These are phyloP conservation scores for Engraulis encrasicolus DNA, from an alignment of 2,113 vertebrate species.

Conservation along the genomic window DNA sequence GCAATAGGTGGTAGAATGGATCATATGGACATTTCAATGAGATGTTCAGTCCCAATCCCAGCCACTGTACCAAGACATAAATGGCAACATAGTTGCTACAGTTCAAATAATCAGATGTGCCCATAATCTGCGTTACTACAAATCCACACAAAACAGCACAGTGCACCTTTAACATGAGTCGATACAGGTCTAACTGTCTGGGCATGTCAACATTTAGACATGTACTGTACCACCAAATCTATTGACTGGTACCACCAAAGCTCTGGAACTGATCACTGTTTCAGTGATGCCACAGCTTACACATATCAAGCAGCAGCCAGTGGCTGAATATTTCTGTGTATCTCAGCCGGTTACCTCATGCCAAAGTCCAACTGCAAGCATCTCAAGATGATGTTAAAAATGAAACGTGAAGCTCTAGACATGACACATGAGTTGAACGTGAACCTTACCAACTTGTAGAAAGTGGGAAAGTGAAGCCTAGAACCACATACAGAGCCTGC, in stretches of 20 bases:
- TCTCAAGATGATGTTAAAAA: neutral
- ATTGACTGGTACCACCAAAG: neutral
- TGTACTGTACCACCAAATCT: neutral
- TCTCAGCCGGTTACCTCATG: neutral
- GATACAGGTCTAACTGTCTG: neutral
- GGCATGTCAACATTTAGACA: neutral
- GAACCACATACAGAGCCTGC: no score
- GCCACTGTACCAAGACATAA: neutral
- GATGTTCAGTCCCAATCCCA: neutral
- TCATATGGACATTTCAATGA: no score
- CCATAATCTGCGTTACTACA: neutral
- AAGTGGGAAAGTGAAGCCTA: neutral
- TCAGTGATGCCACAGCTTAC: neutral
- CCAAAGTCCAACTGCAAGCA: neutral
- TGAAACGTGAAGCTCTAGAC: no score
- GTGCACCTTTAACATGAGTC: neutral
- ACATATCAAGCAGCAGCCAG: neutral
- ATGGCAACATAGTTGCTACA: slow-evolving; percentile 15
- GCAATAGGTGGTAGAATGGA: no score
- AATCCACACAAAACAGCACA: neutral
- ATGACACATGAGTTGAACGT: no score
- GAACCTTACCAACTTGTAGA: neutral
- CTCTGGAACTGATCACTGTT: neutral
- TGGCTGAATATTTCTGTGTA: neutral
- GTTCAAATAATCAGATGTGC: neutral